Base-by-base conservation (phyloP, 2,797 vertebrate genomes). In the Myripristis jacobus region DNA sequence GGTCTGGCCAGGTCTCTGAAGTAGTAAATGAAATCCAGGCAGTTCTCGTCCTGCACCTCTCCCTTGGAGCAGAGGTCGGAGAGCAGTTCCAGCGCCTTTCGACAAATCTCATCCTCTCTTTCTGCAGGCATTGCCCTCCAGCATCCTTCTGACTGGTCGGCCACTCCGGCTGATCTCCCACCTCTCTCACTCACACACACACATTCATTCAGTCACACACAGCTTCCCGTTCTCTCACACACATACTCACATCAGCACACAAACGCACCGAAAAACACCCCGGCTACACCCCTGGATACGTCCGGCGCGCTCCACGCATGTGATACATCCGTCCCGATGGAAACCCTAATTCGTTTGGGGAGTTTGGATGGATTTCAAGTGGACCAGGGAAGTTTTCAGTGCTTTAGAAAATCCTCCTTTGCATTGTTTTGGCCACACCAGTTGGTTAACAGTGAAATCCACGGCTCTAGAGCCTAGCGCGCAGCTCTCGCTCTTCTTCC, bases 121-220 rank as follows among this genome's bases (percentile, higher is more conserved):
- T 95, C 96, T 94, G 94, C 95, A 95, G 96, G 95, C 97, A 98
- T 98, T 95, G 95, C 96, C 96, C 95, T 95, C 94, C 95, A 97
- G 96, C 97, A 98, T 98, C 95, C 96, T 98, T 91, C 94, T 95
- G 90, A 92, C 91, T 91, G 89, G 79, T 91, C 92, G 85, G 90
- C 94, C 87, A 83, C 84, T 82, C 78, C 82, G 86, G 74, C 82
- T 77, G 86, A 74, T 84, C 81, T 71, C 79, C 63, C 70, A 54
- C 57, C 75, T 43, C 61, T 18, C 70, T 15, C 63, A 10, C 70
- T 0, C 34, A 7, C 60, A 16, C 62, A 3, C 60, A 18, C 51
- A 2, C 55, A 8, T 56, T 6, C 51, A 25, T 51, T n/a, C 6
- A 2, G 27, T n/a, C 4, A 29, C 52, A 8, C 29, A 5, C 31